These are phyloP conservation scores for Exocentrus adspersus DNA, from an alignment of 2,888 invertebrate species.

Conservation along the genomic window DNA sequence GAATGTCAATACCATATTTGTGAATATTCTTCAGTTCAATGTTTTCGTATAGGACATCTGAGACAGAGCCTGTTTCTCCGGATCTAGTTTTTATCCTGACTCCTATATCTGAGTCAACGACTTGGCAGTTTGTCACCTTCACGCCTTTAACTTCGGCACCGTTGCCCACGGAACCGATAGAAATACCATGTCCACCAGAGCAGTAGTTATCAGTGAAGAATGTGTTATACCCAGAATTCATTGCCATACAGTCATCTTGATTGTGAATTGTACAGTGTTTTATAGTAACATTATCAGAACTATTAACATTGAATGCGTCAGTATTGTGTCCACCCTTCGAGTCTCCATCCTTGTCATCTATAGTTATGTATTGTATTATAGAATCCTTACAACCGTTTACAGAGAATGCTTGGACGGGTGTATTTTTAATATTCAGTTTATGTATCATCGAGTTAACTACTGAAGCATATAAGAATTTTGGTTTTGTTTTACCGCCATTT, in stretches of 20 bases:
- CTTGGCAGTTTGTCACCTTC: conserved; percentile 6
- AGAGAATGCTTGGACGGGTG: not conserved
- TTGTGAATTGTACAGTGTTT: conserved; percentile 39
- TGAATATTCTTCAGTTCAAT: conserved; percentile 34
- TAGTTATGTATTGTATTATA: not conserved
- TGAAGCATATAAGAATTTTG: not conserved
- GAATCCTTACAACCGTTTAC: not conserved
- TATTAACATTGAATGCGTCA: conserved; percentile 43
- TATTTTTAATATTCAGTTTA: not conserved
- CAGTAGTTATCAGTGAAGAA: conserved; percentile 38
- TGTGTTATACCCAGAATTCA: conserved; percentile 38
- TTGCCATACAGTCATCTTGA: conserved; percentile 46
- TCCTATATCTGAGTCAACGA: conserved; percentile 16
- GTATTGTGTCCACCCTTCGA: conserved; percentile 36
- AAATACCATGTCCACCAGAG: conserved; percentile 44
- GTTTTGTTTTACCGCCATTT: not conserved
- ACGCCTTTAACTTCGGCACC: not conserved
- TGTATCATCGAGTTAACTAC: not conserved
- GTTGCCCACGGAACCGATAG: conserved; percentile 37
- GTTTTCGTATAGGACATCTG: conserved; percentile 29
- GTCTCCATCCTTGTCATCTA: not conserved
- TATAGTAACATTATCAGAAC: conserved; percentile 33
- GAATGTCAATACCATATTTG: conserved; percentile 37
- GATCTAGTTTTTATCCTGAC: conserved; percentile 32
- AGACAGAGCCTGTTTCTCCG: conserved; percentile 18